Percentiles rank a stretch among this genome's conserved stretches.
These are phyloP conservation scores for Neoascia interrupta DNA, from an alignment of 2,888 invertebrate genomes.

Conservation along the genomic window DNA sequence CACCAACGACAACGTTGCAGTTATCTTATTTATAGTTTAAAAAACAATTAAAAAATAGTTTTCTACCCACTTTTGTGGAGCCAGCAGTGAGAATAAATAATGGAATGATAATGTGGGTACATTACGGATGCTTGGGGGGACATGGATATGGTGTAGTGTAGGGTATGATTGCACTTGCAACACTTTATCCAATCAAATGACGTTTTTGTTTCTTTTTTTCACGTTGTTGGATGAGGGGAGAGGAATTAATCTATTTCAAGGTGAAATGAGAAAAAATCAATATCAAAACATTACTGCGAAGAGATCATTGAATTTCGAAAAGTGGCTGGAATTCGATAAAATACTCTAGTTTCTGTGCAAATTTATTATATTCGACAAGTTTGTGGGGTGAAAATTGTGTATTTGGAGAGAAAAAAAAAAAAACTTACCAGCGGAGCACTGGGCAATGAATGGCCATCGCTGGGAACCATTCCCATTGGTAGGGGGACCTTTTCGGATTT, in stretches of 20 bases:
- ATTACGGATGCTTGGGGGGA: no score
- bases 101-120: no score
- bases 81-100: no score
- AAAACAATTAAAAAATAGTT: not conserved
- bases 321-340: not conserved
- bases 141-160: not conserved
- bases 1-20: no score
- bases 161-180: constrained; percentile 1
- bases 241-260: constrained; percentile 62
- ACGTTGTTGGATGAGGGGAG: not conserved
- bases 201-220: constrained; percentile 12
- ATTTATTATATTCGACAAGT: not conserved
- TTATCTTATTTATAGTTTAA: constrained; percentile 10
- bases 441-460: constrained; percentile 56
- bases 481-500: constrained; percentile 85
- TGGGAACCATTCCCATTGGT: constrained; percentile 81
- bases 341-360: not conserved
- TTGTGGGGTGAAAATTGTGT: not conserved
- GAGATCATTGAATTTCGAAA: not conserved
- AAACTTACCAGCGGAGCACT: constrained; percentile 67
- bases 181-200: constrained; percentile 33
- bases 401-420: constrained; percentile 25
- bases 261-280: constrained; percentile 63
- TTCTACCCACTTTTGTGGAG: no score
- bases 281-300: constrained; percentile 49